phyloP scores from a whole-genome alignment of 2,113 vertebrate genomes.

The Meriones unguiculatus region DNA sequence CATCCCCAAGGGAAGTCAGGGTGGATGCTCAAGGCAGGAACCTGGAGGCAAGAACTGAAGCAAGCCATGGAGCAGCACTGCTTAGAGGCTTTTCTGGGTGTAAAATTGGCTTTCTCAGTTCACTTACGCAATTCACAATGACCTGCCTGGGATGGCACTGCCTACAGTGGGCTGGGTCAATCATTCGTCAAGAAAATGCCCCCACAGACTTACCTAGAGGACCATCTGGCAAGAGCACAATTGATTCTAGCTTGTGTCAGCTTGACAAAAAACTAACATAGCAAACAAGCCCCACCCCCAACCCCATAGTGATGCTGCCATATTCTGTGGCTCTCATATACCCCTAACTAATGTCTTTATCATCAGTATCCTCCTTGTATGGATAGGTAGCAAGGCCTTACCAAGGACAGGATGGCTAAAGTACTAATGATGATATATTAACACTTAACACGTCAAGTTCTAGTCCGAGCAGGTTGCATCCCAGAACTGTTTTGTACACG shows the following conservation, averaged over 20 bases:
- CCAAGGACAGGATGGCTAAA: background rate
- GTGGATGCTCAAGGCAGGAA: background rate
- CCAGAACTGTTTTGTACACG: background rate
- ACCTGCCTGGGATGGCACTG: background rate
- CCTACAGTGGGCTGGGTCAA: background rate
- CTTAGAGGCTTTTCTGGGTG: background rate
- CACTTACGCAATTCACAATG: background rate
- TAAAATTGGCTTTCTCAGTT: background rate
- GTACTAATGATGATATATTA: background rate
- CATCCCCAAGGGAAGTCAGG: too few relatives aligned
- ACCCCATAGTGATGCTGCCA: background rate
- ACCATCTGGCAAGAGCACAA: background rate
- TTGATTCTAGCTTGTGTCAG: background rate
- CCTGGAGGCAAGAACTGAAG: background rate
- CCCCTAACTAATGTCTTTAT: background rate
- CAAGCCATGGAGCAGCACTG: too few relatives aligned
- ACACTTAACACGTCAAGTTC: background rate
- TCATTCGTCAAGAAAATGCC: background rate
- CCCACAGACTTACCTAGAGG: background rate
- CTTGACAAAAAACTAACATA: background rate
- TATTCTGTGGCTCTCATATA: background rate
- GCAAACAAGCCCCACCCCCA: background rate
- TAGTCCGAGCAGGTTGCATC: background rate
- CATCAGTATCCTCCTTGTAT: background rate
- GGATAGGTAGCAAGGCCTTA: background rate